phyloP scores from a whole-genome alignment of 2,888 invertebrate genomes.

The Candidula unifasciata region DNA sequence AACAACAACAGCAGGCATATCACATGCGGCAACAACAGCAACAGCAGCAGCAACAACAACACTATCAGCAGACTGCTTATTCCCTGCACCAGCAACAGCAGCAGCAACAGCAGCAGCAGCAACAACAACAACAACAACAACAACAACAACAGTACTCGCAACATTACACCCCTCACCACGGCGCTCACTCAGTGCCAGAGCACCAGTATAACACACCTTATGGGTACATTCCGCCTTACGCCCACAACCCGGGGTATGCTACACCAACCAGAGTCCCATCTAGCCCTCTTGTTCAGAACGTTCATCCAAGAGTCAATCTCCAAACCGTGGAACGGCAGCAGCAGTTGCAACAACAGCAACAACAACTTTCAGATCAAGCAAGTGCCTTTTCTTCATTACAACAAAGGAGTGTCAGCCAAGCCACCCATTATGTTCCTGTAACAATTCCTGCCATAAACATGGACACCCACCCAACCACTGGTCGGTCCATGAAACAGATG shows the following conservation, averaged over 20 bases:
- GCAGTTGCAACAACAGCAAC: slow-evolving; percentile 55
- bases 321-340: slow-evolving; percentile 53
- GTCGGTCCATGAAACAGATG: slow-evolving; percentile 45
- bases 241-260: slow-evolving; percentile 54
- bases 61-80: slow-evolving; percentile 40
- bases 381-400: slow-evolving; percentile 52
- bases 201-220: slow-evolving; percentile 44
- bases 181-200: background rate
- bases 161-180: slow-evolving; percentile 34
- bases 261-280: slow-evolving; percentile 50
- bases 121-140: slow-evolving; percentile 53
- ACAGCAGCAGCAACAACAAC: slow-evolving; percentile 52
- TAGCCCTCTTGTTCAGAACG: slow-evolving; percentile 52
- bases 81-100: slow-evolving; percentile 42
- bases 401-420: slow-evolving; percentile 17
- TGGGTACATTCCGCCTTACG: slow-evolving; percentile 43
- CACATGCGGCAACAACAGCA: slow-evolving; percentile 50
- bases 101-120: slow-evolving; percentile 48
- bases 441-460: slow-evolving; percentile 53
- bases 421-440: slow-evolving; percentile 55
- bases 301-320: slow-evolving; percentile 54
- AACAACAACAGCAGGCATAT: slow-evolving; percentile 45
- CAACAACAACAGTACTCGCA: slow-evolving; percentile 48
- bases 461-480: slow-evolving; percentile 46
- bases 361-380: slow-evolving; percentile 50